Conservation (phyloP, 2,888 invertebrate genomes). For the Volucella bombylans region DNA sequence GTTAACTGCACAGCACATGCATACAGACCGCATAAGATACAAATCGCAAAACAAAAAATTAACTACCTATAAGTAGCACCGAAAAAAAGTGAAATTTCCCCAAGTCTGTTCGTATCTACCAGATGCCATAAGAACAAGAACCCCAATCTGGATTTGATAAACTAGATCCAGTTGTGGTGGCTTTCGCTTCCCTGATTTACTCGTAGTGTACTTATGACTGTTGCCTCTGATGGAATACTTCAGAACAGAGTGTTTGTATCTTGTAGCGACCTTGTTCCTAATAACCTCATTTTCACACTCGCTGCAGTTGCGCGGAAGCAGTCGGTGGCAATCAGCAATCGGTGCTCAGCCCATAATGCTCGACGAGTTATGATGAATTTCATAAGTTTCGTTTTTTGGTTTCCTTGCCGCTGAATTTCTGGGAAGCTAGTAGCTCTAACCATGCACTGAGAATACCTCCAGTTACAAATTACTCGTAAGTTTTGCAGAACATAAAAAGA, state of each 20-base stretch:
- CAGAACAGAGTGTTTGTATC: constrained; percentile 23
- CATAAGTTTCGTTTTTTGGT: constrained; percentile 13
- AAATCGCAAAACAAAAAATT: constrained; percentile 54
- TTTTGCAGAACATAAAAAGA: constrained; percentile 17
- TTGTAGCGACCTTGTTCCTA: constrained; percentile 76
- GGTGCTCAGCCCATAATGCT: constrained; percentile 36
- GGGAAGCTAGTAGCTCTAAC: not conserved
- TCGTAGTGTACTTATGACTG: constrained; percentile 45
- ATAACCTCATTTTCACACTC: constrained; percentile 77
- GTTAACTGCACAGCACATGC: constrained; percentile 29
- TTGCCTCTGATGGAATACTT: constrained; percentile 6
- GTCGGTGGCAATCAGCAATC: constrained; percentile 12
- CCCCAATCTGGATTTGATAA: constrained; percentile 50
- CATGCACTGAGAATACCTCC: constrained; percentile 39
- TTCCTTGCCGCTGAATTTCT: constrained; percentile 8
- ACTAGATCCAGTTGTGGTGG: constrained; percentile 48
- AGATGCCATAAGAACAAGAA: constrained; percentile 25
- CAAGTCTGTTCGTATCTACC: constrained; percentile 5
- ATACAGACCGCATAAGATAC: constrained; percentile 18
- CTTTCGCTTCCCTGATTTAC: constrained; percentile 64
- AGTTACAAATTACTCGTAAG: constrained; percentile 64
- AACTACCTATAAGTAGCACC: constrained; percentile 36
- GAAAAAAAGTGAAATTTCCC: constrained; percentile 63
- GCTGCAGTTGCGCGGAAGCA: constrained; percentile 42
- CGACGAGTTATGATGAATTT: constrained; percentile 47